Conservation (phyloP, 2,888 invertebrate genomes). For the Caenorhabditis uteleia region DNA sequence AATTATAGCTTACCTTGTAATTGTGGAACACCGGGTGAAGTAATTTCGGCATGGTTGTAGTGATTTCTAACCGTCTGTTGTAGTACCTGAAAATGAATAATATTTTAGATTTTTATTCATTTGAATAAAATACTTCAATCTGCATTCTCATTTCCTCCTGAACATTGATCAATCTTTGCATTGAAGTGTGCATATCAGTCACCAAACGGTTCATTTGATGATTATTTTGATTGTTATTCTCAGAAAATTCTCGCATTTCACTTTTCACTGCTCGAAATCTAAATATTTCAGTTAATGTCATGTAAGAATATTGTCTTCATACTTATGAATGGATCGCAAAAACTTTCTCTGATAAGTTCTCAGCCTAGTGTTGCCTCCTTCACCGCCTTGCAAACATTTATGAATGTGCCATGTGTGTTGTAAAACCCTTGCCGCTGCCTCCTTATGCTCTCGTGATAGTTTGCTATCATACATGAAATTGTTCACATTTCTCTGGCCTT, state of each 20-base stretch:
- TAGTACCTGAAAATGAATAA: slow-evolving; percentile 51
- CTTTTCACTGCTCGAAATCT: slow-evolving; percentile 68
- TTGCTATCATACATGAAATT: slow-evolving; percentile 99
- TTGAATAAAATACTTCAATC: slow-evolving; percentile 50
- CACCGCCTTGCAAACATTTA: slow-evolving; percentile 76
- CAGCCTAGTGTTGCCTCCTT: slow-evolving; percentile 53
- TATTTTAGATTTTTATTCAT: background rate
- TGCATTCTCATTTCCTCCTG: slow-evolving; percentile 68
- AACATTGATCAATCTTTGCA: slow-evolving; percentile 62
- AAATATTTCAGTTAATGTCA: slow-evolving; percentile 12
- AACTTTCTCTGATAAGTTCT: slow-evolving; percentile 65
- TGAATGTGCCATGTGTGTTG: slow-evolving; percentile 99
- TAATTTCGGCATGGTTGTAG: too few species aligned
- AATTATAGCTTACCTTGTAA: slow-evolving; percentile 21
- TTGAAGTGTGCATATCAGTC: slow-evolving; percentile 67
- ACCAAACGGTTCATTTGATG: slow-evolving; percentile 67
- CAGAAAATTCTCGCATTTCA: slow-evolving; percentile 67
- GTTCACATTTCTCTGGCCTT: slow-evolving; percentile 98
- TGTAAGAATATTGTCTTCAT: slow-evolving; percentile 5
- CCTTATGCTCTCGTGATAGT: slow-evolving; percentile 97
- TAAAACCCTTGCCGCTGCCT: slow-evolving; percentile 92
- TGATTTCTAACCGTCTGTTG: slow-evolving; percentile 67
- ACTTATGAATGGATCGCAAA: slow-evolving; percentile 66
- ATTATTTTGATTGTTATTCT: slow-evolving; percentile 59
- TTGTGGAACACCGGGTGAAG: slow-evolving; percentile 26